Evolutionary conservation across 2,113 vertebrate species (phyloP), one percentile per base, ranked within the genome.

Genomic region (Dipodomys ordii): DNA sequence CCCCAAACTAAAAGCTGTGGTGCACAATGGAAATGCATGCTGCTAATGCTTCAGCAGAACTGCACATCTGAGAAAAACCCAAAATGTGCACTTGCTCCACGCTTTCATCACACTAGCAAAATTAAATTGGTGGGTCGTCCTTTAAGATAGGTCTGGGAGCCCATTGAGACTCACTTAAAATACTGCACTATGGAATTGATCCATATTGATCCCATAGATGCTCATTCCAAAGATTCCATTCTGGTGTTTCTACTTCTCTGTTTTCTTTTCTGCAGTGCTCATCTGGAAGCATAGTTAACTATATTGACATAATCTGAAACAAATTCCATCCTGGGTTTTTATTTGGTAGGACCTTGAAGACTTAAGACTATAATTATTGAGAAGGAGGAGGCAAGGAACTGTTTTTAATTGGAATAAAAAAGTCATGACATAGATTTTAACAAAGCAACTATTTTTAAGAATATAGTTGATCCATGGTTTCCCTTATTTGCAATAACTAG

Each of bases 361-460:
- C 93, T 96, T 93, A 39, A 97, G 96, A 97, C 71, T 95, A 88
- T 74, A 92, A 64, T 39, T 13, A 57, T 57, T 57, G 53, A 95
- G 15, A 0, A 16, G 27, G 22, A 35, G 10, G 53, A 16, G 69
- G 32, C 10, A 39, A 6, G 18, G 2, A 9, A 8, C 39, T 49
- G 28, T 67, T 65, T 46, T 64, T 20, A 92, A 73, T 73, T 86
- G 23, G 35, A 10, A 73, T 73, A 15, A 44, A 79, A 79, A 85
- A 28, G 12, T 88, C 8, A 74, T 39, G 13, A 7, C 32, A 39
- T n/a, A n/a, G n/a, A n/a, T n/a, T n/a, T n/a, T n/a, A n/a, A n/a
- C n/a, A n/a, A n/a, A 39, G 35, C 35, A 39, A 39, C 35, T 39
- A 39, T 39, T 39, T 39, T 39, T 39, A 53, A 64, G 4, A 65